Evolutionary conservation across 2,888 invertebrate species (phyloP).

Genomic region (Dicyrtoma fusca): DNA sequence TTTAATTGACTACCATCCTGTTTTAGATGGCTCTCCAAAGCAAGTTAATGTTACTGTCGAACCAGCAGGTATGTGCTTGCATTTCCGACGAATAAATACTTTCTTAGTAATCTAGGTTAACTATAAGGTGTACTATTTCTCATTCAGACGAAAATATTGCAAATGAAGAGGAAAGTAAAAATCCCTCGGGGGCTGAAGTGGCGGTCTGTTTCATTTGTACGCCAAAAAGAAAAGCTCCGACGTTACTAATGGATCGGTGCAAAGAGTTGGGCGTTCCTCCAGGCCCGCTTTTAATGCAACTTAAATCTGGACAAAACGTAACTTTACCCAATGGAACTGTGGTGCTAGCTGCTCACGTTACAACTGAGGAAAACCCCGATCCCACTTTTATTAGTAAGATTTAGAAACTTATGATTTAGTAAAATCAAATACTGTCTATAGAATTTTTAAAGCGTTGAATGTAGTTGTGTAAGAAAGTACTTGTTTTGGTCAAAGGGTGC

Average conservation of each 20-base stretch:
- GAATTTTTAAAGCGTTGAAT: too few species aligned
- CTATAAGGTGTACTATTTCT: too few species aligned
- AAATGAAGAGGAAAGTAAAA: too few species aligned
- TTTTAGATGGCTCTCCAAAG: background rate
- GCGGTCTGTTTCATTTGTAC: slow-evolving; percentile 70
- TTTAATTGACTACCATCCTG: background rate
- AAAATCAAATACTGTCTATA: too few species aligned
- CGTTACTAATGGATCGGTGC: slow-evolving; percentile 76
- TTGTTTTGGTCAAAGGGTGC: too few species aligned
- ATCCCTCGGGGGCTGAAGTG: too few species aligned
- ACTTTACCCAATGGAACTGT: slow-evolving; percentile 74
- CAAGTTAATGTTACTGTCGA: too few species aligned
- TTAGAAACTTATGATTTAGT: too few species aligned
- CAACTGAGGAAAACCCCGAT: slow-evolving; percentile 73
- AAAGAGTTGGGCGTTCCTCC: slow-evolving; percentile 76
- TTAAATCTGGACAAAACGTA: slow-evolving; percentile 82
- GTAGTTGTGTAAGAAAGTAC: too few species aligned
- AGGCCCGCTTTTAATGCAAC: slow-evolving; percentile 80
- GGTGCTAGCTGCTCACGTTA: slow-evolving; percentile 74
- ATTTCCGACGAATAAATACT: too few species aligned
- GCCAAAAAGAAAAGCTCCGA: slow-evolving; percentile 70
- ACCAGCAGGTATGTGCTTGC: too few species aligned
- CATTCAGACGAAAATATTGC: slow-evolving; percentile 2
- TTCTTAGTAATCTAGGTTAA: too few species aligned
- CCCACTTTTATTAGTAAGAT: slow-evolving; percentile 73